A percentile compares a stretch with the other conserved stretches of the same genome.
Evolutionary conservation across 2,888 invertebrate genomes (phyloP).

Genomic region (Lepidochrysops patricia): DNA sequence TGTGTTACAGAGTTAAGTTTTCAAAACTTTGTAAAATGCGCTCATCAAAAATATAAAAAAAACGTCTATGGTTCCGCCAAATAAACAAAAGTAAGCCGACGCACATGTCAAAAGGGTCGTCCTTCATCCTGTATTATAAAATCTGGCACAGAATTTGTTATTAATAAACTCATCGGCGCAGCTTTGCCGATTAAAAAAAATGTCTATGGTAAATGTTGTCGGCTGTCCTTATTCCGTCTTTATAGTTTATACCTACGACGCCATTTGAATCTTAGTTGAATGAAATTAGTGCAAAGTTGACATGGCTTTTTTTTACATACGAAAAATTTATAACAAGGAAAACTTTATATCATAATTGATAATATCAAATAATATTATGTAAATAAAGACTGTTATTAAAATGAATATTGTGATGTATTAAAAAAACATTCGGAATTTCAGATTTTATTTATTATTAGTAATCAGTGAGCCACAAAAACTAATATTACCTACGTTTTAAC

Average conservation of each 20-base stretch:
- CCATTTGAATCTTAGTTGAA: too few species aligned
- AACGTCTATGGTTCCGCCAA: slow-evolving; percentile 53
- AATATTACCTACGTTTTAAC: background rate
- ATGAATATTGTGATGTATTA: too few species aligned
- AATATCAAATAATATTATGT: too few species aligned
- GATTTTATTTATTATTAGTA: background rate
- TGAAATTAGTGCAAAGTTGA: too few species aligned
- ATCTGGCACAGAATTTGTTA: slow-evolving; percentile 61
- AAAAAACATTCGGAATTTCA: too few species aligned
- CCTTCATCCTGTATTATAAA: slow-evolving; percentile 53
- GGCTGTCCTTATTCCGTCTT: background rate
- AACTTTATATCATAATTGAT: too few species aligned
- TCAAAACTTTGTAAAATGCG: background rate
- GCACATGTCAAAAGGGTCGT: slow-evolving; percentile 56
- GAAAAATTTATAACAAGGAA: too few species aligned
- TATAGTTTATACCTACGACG: background rate
- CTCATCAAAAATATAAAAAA: slow-evolving; percentile 24
- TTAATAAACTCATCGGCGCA: slow-evolving; percentile 70
- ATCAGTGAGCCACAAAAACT: background rate
- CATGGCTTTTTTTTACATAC: background rate
- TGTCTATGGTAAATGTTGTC: slow-evolving; percentile 1
- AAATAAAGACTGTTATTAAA: too few species aligned
- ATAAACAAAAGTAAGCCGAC: slow-evolving; percentile 60
- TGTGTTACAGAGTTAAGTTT: background rate
- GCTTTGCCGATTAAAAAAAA: slow-evolving; percentile 41